Conservation (phyloP, 2,797 vertebrate genomes). For the Denticeps clupeoides region DNA sequence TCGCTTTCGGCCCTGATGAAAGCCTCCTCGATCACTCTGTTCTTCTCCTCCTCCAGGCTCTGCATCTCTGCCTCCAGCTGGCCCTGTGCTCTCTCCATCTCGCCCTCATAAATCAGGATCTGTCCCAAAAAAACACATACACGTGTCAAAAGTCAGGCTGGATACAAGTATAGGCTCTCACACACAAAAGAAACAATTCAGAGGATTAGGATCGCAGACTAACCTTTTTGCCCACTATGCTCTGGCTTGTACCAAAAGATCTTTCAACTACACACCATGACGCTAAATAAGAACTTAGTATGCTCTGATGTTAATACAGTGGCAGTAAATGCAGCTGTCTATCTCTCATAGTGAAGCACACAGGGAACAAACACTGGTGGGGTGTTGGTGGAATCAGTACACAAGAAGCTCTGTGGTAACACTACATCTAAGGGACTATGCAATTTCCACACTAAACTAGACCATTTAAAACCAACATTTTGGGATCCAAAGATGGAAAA, state of each 20-base stretch:
- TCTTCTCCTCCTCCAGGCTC: slow-evolving; percentile 89
- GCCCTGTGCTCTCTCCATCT: slow-evolving; percentile 76
- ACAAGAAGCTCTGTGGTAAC: too few relatives aligned
- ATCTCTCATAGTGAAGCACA: neutral
- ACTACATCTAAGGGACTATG: neutral
- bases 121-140: slow-evolving; percentile 37
- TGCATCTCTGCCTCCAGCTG: slow-evolving; percentile 88
- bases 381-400: too few relatives aligned
- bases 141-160: neutral
- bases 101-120: slow-evolving; percentile 77
- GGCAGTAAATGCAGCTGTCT: neutral
- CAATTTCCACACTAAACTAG: neutral
- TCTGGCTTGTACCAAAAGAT: too few relatives aligned
- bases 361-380: neutral
- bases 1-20: slow-evolving; percentile 83
- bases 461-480: slow-evolving; percentile 14
- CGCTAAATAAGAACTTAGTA: too few relatives aligned
- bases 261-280: too few relatives aligned
- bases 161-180: too few relatives aligned
- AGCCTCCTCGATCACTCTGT: slow-evolving; percentile 80
- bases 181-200: too few relatives aligned
- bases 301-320: too few relatives aligned
- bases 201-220: too few relatives aligned
- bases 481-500: slow-evolving; percentile 29
- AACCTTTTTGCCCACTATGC: too few relatives aligned